A percentile compares a stretch with the other conserved stretches of the same genome.
phyloP scores from a whole-genome alignment of 2,888 invertebrate genomes.

The Drosophila nr. perissopoda region DNA sequence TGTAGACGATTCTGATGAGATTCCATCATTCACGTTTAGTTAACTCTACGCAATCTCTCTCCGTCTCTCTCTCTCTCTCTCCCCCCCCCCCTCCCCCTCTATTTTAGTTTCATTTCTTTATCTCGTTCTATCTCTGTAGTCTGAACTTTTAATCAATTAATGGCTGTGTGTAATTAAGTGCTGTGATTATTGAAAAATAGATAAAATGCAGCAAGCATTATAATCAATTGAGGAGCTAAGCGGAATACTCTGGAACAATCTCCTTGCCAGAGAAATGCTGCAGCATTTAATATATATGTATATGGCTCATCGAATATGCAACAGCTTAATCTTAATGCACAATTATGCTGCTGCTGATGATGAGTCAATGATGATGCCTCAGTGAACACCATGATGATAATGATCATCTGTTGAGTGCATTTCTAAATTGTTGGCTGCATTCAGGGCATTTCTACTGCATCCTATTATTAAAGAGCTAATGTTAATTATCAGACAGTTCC shows the following conservation, averaged over 20 bases:
- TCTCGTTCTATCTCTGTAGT: background rate
- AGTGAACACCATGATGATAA: conserved; percentile 11
- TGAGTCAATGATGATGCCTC: conserved; percentile 4
- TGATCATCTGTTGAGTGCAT: conserved; percentile 39
- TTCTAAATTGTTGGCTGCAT: conserved; percentile 19
- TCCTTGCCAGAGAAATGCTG: background rate
- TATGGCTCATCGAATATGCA: conserved; percentile 8
- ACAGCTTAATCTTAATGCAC: conserved; percentile 26
- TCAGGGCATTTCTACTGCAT: conserved; percentile 7
- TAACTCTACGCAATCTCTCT: background rate
- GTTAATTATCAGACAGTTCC: conserved; percentile 19
- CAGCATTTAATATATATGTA: background rate
- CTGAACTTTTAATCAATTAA: conserved; percentile 62
- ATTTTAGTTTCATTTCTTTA: background rate
- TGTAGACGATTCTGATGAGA: conserved; percentile 42
- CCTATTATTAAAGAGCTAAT: background rate
- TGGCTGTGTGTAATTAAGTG: conserved; percentile 58
- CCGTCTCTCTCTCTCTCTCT: background rate
- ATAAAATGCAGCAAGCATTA: conserved; percentile 9
- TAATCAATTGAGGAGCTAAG: conserved; percentile 21
- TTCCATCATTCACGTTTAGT: conserved; percentile 42
- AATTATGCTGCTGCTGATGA: conserved; percentile 1
- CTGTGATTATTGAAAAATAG: conserved; percentile 47
- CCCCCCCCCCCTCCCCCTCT: no score
- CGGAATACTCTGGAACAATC: background rate